phyloP scores from a whole-genome alignment of 1,140 invertebrate genomes.

The Palaemon carinicauda region DNA sequence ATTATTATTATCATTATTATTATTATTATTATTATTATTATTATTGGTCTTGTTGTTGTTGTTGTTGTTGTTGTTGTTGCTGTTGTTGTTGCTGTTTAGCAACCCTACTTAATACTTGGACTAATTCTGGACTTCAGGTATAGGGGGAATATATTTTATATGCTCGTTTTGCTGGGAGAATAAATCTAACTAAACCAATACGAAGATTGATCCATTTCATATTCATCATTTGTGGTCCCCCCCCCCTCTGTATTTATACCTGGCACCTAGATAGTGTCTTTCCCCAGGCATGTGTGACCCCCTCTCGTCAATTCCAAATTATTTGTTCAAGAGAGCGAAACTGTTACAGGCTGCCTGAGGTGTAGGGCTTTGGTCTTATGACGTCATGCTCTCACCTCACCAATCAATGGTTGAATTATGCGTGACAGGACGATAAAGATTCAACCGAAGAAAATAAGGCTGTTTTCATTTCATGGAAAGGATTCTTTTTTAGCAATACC shows the following conservation, averaged over 20 bases:
- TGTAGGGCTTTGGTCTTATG: not conserved
- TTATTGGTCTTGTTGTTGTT: no score
- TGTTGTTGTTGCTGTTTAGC: no score
- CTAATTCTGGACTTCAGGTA: no score
- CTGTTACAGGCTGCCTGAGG: not conserved
- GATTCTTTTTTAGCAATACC: not conserved
- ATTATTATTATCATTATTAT: no score
- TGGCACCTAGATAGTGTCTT: not conserved
- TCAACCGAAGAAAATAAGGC: not conserved
- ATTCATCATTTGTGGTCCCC: not conserved
- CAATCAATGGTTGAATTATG: conserved; percentile 10
- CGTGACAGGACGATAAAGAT: not conserved
- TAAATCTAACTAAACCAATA: no score
- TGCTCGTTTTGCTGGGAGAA: no score
- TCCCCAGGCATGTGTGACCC: not conserved
- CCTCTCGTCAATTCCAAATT: not conserved
- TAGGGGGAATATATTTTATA: no score
- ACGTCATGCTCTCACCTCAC: not conserved
- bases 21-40: no score
- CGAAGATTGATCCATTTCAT: not conserved
- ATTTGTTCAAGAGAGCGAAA: not conserved
- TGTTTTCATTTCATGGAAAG: not conserved
- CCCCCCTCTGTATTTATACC: not conserved
- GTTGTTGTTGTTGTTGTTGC: no score
- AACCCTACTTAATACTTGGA: no score